A percentile compares a stretch with the other conserved stretches of the same genome.
Conservation (phyloP, 2,113 vertebrate genomes). For the Tringa solitaria region DNA sequence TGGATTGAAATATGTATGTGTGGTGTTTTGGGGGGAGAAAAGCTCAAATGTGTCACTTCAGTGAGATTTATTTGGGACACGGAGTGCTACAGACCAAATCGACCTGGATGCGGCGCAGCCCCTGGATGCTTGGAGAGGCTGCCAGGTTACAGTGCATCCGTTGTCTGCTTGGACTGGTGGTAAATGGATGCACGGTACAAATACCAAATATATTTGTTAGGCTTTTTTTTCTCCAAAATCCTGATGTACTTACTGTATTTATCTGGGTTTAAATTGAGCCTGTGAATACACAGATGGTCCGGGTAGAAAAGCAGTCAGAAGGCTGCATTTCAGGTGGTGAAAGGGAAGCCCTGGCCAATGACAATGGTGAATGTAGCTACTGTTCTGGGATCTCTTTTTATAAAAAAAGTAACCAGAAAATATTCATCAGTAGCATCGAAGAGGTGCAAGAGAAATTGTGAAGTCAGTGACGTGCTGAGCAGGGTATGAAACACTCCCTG, state of each 20-base stretch:
- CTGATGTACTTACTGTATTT: background rate
- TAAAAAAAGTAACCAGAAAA: background rate
- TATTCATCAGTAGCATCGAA: background rate
- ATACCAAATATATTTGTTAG: background rate
- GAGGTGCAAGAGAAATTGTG: background rate
- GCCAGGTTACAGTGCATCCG: accelerated
- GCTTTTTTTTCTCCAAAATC: background rate
- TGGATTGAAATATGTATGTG: background rate
- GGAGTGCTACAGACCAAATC: accelerated
- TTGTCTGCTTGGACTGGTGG: background rate
- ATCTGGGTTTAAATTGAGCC: background rate
- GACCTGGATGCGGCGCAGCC: background rate
- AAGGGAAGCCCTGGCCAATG: background rate
- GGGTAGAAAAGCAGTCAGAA: background rate
- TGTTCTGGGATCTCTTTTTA: background rate
- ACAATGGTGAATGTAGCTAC: background rate
- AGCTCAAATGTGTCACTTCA: background rate
- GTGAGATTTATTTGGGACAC: background rate
- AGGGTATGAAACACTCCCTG: background rate
- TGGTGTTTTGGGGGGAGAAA: no score
- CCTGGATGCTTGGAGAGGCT: background rate
- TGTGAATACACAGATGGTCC: background rate
- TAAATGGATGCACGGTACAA: background rate
- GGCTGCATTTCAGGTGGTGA: background rate
- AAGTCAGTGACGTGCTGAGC: background rate